Evolutionary conservation across 2,113 vertebrate species (phyloP), one percentile per base, ranked within the genome.

Genomic region (Monopterus albus): DNA sequence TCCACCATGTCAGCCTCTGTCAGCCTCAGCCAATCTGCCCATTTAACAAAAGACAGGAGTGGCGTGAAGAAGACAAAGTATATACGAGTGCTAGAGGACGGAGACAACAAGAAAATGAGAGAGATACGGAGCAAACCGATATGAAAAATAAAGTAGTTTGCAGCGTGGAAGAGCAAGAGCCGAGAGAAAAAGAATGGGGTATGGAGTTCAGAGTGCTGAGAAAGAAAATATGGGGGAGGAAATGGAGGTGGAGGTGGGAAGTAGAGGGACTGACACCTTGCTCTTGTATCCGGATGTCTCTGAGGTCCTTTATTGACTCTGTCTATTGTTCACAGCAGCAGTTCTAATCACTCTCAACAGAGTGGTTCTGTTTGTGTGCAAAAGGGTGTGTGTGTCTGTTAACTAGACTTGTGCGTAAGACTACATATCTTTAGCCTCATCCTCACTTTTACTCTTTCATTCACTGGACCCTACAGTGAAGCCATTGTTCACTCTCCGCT

Each of bases 341-440:
- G 68, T 85, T 71, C 91, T 89, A 91, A 91, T 92, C 86, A 84
- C 87, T 90, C 89, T 90, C 89, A 84, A 84, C 88, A 82, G 83
- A 84, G 87, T 79, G 69, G 56, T 57, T 82, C 76, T 82, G 73
- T 80, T 43, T 75, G 55, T 59, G 62, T 72, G 40, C 61, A 74
- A 60, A 17, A 1, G 45, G 51, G 43, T 47, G 46, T 50, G 55
- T 31, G 26, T 64, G 60, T 25, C 46, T 53, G 55, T 61, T 63
- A 25, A 8, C 43, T 53, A 50, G 71, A 60, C 56, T 51, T 79
- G 73, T 78, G 75, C 70, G 75, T 25, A 55, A 58, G 50, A 74
- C 47, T 11, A 72, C 56, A 23, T 70, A 83, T 88, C 81, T 83
- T 59, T 60, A 59, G 78, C 43, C 61, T 83, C 73, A 67, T 80